A percentile compares a stretch with the other conserved stretches of the same genome.
These are phyloP conservation scores for Drosophila diplacantha DNA, from an alignment of 2,888 invertebrate species.

Conservation along the genomic window DNA sequence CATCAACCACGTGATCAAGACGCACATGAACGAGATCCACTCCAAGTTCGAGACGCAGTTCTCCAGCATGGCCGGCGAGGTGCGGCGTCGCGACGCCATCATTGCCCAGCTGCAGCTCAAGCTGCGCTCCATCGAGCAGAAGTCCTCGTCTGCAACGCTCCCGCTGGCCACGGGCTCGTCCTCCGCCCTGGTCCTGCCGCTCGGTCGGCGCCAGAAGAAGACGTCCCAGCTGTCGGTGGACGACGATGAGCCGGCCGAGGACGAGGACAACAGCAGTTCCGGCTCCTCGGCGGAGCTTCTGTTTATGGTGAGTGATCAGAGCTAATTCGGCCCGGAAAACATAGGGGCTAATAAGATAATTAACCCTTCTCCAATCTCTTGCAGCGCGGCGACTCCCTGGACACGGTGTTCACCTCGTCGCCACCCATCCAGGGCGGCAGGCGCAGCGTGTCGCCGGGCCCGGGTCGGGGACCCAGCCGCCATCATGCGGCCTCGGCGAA, in stretches of 20 bases:
- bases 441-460: constrained; percentile 67
- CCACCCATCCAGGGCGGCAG: constrained; percentile 77
- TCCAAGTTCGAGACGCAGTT: constrained; percentile 86
- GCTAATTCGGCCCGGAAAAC: too few relatives aligned
- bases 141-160: constrained; percentile 27
- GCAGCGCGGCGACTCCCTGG: constrained; percentile 83
- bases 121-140: constrained; percentile 82
- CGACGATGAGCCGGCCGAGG: constrained; percentile 52
- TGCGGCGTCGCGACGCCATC: constrained; percentile 88
- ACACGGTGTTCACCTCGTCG: constrained; percentile 83
- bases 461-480: constrained; percentile 65
- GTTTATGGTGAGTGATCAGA: constrained; percentile 75
- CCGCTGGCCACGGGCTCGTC: constrained; percentile 18
- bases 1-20: constrained; percentile 89
- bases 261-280: constrained; percentile 72
- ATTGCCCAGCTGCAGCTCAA: constrained; percentile 87
- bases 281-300: constrained; percentile 77
- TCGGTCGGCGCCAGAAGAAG: constrained; percentile 55
- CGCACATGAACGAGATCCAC: constrained; percentile 84
- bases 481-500: constrained; percentile 62
- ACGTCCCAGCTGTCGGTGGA: constrained; percentile 57
- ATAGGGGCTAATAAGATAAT: not conserved
- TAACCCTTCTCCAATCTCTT: not conserved
- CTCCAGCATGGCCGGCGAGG: constrained; percentile 87
- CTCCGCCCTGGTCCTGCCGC: constrained; percentile 24